These are phyloP conservation scores for Anguilla marmorata DNA, from an alignment of 2,797 vertebrate species.

Conservation along the genomic window DNA sequence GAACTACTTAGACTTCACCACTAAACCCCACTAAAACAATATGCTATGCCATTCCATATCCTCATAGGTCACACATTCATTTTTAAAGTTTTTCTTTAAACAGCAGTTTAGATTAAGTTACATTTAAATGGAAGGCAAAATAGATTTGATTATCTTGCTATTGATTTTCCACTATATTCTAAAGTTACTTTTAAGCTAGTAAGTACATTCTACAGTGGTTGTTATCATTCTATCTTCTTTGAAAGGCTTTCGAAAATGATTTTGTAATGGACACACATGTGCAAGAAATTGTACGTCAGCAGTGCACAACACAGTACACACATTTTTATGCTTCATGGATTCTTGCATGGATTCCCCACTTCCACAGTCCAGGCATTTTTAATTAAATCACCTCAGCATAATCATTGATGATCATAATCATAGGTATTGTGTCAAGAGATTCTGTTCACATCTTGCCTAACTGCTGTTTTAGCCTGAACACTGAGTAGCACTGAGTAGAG, in stretches of 20 bases:
- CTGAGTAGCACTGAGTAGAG: constrained; percentile 10
- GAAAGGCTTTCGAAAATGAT: constrained; percentile 51
- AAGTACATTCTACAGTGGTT: constrained; percentile 52
- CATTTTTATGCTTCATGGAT: not conserved
- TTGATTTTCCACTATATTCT: constrained; percentile 79
- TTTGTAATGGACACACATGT: constrained; percentile 45
- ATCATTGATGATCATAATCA: not conserved
- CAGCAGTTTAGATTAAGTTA: constrained; percentile 70
- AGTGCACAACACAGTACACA: not conserved
- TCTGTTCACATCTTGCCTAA: constrained; percentile 17
- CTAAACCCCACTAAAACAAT: constrained; percentile 72
- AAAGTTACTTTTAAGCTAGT: constrained; percentile 73
- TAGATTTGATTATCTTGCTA: constrained; percentile 76
- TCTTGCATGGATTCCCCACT: constrained; percentile 11
- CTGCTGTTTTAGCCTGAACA: constrained; percentile 20
- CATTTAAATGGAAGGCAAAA: constrained; percentile 69
- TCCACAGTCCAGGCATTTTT: constrained; percentile 12
- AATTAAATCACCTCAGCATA: constrained; percentile 27
- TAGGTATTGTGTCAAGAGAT: constrained; percentile 31
- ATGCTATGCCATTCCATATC: constrained; percentile 54
- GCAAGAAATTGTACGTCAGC: not conserved
- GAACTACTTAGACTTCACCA: constrained; percentile 72
- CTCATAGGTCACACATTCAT: constrained; percentile 59
- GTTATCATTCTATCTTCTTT: constrained; percentile 66
- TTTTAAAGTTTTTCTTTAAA: constrained; percentile 58